A percentile compares a stretch with the other conserved stretches of the same genome.
These are phyloP conservation scores for Teleogryllus oceanicus DNA, from an alignment of 2,888 invertebrate species.

Conservation along the genomic window DNA sequence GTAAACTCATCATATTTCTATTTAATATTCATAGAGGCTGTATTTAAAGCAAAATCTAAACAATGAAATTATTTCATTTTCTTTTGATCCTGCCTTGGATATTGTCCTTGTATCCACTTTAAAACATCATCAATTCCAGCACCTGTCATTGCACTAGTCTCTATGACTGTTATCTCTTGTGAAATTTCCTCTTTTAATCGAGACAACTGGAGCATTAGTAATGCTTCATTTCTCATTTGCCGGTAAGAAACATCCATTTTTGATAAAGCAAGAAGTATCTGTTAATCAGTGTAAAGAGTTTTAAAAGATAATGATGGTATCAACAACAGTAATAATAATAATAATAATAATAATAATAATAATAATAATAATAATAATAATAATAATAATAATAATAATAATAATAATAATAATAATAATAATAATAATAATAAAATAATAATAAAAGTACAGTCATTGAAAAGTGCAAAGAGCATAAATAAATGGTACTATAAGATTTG, in stretches of 20 bases:
- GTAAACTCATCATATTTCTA: no score
- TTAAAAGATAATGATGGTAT: background rate
- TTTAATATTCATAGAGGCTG: no score
- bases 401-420: no score
- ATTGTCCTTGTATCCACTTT: slow-evolving; percentile 53
- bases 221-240: slow-evolving; percentile 81
- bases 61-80: background rate
- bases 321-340: background rate
- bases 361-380: no score
- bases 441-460: no score
- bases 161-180: slow-evolving; percentile 65
- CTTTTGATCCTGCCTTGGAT: background rate
- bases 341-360: no score
- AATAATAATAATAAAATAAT: no score
- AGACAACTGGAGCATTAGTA: slow-evolving; percentile 74
- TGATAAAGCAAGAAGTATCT: slow-evolving; percentile 68
- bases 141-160: slow-evolving; percentile 70
- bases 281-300: slow-evolving; percentile 39
- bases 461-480: no score
- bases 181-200: slow-evolving; percentile 65
- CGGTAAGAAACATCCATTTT: slow-evolving; percentile 85
- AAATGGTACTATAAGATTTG: background rate
- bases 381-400: no score
- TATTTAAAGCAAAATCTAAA: background rate
- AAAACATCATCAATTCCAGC: slow-evolving; percentile 66